phyloP scores from a whole-genome alignment of 2,888 invertebrate genomes.

The Dasypolia templi region DNA sequence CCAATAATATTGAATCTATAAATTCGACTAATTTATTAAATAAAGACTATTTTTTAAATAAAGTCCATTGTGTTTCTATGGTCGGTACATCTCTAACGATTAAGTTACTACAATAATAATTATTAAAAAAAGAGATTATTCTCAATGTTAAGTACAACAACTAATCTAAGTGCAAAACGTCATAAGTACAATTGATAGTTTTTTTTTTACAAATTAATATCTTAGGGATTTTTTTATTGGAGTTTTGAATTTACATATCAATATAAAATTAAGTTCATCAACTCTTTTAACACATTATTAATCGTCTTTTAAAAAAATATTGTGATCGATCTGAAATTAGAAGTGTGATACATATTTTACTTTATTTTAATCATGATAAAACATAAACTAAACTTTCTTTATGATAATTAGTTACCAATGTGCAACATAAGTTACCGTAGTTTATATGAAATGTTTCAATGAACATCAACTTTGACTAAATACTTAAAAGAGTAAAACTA shows the following conservation, averaged over 20 bases:
- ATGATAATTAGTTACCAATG: constrained; percentile 24
- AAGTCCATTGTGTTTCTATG: constrained; percentile 10
- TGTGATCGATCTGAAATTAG: constrained; percentile 41
- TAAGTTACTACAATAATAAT: constrained; percentile 1
- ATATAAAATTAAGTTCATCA: neutral
- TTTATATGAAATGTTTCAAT: neutral
- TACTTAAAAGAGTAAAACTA: neutral
- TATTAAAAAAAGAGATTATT: constrained; percentile 21
- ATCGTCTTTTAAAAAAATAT: neutral
- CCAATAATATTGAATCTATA: no score
- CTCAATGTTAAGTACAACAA: constrained; percentile 46
- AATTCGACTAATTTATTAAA: no score
- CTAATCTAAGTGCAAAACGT: constrained; percentile 22
- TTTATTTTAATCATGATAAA: constrained; percentile 16
- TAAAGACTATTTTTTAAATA: no score
- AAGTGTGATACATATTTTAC: constrained; percentile 23
- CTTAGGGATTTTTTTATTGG: constrained; percentile 1
- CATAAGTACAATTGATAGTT: constrained; percentile 19
- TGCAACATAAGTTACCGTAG: constrained; percentile 36
- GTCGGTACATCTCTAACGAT: constrained; percentile 21
- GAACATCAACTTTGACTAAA: neutral
- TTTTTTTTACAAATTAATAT: constrained; percentile 32
- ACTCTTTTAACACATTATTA: neutral
- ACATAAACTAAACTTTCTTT: neutral
- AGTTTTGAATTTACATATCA: neutral